Evolutionary conservation across 2,797 vertebrate species (phyloP).

Genomic region (Erithacus rubecula): DNA sequence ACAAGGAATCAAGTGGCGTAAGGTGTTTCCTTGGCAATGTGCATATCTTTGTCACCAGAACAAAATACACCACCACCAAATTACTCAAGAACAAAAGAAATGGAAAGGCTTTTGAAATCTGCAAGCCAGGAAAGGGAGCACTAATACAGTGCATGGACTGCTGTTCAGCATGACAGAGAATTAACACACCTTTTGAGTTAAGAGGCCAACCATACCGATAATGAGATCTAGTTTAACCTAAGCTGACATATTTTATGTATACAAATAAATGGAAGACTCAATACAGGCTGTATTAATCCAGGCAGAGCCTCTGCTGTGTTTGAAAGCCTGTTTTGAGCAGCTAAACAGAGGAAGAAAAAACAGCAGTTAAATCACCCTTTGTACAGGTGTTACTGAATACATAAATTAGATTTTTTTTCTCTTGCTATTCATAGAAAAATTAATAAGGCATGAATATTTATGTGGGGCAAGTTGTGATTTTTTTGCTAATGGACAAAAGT

Average conservation of each 20-base stretch:
- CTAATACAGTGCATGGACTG: background rate
- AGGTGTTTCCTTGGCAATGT: conserved; percentile 36
- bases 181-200: conserved; percentile 47
- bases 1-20: background rate
- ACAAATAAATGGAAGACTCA: conserved; percentile 28
- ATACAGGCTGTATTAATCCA: background rate
- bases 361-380: background rate
- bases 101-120: conserved; percentile 35
- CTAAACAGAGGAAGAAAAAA: conserved; percentile 39
- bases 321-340: conserved; percentile 32
- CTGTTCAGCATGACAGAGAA: conserved; percentile 32
- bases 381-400: background rate
- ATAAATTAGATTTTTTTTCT: background rate
- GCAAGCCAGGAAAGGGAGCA: background rate
- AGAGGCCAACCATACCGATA: conserved; percentile 3
- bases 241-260: conserved; percentile 22
- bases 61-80: conserved; percentile 29
- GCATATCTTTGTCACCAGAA: background rate
- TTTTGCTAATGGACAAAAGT: background rate
- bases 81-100: conserved; percentile 48
- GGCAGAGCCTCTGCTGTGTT: background rate
- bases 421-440: background rate
- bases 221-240: conserved; percentile 49
- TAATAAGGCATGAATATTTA: conserved; percentile 3
- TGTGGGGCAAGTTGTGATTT: background rate